These are phyloP conservation scores for Endomychus coccineus DNA, from an alignment of 2,888 invertebrate species.

Conservation along the genomic window DNA sequence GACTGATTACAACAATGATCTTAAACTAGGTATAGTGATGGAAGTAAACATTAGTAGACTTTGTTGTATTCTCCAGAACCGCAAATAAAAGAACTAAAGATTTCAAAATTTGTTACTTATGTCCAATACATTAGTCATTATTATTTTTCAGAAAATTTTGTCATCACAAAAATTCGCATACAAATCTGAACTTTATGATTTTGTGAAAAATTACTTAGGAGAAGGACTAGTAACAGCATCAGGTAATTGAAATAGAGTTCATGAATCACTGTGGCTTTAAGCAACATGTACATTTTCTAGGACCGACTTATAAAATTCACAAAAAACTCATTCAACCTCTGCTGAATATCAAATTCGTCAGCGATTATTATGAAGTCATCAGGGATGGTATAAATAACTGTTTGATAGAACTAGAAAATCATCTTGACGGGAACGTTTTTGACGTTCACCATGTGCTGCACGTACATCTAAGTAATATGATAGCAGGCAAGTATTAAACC, in stretches of 20 bases:
- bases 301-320: slow-evolving; percentile 1
- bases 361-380: slow-evolving; percentile 15
- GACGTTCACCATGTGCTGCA: slow-evolving; percentile 19
- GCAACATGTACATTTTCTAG: background rate
- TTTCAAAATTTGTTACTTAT: too few relatives aligned
- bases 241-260: slow-evolving; percentile 9
- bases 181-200: slow-evolving; percentile 15
- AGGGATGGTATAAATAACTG: slow-evolving; percentile 21
- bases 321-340: slow-evolving; percentile 25
- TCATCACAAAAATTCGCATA: slow-evolving; percentile 11
- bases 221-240: slow-evolving; percentile 16
- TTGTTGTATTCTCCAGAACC: too few relatives aligned
- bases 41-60: too few relatives aligned
- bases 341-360: slow-evolving; percentile 24
- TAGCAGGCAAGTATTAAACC: slow-evolving; percentile 23
- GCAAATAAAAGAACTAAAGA: too few relatives aligned
- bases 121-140: background rate
- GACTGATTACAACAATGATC: too few relatives aligned
- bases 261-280: background rate
- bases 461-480: slow-evolving; percentile 24
- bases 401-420: slow-evolving; percentile 20
- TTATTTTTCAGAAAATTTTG: slow-evolving; percentile 15
- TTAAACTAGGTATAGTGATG: too few relatives aligned
- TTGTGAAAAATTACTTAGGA: slow-evolving; percentile 13
- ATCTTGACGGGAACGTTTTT: slow-evolving; percentile 21